Conservation (phyloP, 2,888 invertebrate species). For the Megaustenia siamemsis region DNA sequence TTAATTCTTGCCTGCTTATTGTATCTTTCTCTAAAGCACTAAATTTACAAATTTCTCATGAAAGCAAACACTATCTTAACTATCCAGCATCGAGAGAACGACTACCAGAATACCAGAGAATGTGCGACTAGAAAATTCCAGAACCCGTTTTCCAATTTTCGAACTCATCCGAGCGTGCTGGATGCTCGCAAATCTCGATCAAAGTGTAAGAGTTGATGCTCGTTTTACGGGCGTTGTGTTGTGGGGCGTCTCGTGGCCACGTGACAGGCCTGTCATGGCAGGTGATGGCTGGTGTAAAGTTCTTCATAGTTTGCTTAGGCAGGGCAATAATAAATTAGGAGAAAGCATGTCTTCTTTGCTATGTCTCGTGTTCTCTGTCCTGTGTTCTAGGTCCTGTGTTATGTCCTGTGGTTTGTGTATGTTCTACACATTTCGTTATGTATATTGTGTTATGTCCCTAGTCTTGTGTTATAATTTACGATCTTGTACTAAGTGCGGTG, state of each 20-base stretch:
- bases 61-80: too few species aligned
- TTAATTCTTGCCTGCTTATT: too few species aligned
- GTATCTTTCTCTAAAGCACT: too few species aligned
- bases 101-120: background rate
- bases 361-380: background rate
- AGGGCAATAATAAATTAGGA: background rate
- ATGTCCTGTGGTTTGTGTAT: too few species aligned
- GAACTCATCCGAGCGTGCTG: constrained; percentile 9
- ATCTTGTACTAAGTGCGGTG: too few species aligned
- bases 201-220: background rate
- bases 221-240: background rate
- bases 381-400: background rate
- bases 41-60: too few species aligned
- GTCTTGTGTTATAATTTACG: too few species aligned
- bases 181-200: background rate
- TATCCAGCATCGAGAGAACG: too few species aligned
- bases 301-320: background rate
- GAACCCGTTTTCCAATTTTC: constrained; percentile 9
- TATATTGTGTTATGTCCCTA: too few species aligned
- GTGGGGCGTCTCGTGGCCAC: background rate
- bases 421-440: too few species aligned
- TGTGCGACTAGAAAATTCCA: constrained; percentile 2
- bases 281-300: constrained; percentile 16
- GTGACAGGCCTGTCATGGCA: constrained; percentile 14
- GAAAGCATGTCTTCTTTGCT: background rate